These are phyloP conservation scores for Rotaria sp. DNA, from an alignment of 2,888 invertebrate genomes.

Conservation along the genomic window DNA sequence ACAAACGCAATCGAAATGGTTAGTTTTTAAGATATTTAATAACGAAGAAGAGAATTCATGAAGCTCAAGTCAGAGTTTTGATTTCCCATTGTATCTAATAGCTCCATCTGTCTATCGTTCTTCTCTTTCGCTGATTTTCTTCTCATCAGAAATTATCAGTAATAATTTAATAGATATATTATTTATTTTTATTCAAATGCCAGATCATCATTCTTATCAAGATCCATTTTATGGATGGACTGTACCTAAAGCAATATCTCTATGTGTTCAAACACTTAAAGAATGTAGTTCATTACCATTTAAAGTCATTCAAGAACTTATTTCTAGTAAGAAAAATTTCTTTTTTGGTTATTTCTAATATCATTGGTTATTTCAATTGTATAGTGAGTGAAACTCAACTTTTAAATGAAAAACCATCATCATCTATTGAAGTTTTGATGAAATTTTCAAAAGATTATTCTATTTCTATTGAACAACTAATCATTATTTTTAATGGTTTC, in stretches of 20 bases:
- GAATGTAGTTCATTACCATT: conserved; percentile 16
- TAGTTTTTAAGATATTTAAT: too few species aligned
- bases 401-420: background rate
- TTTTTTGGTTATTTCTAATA: too few species aligned
- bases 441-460: background rate
- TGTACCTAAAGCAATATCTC: background rate
- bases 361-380: too few species aligned
- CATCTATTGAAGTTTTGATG: background rate
- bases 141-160: too few species aligned
- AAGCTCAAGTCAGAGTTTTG: too few species aligned
- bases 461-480: conserved; percentile 43
- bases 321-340: background rate
- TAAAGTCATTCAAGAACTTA: background rate
- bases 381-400: conserved; percentile 15
- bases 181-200: background rate
- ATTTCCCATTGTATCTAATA: too few species aligned
- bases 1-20: too few species aligned
- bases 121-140: background rate
- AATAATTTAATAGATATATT: too few species aligned
- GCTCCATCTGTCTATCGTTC: background rate
- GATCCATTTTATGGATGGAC: conserved; percentile 27
- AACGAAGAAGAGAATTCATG: too few species aligned
- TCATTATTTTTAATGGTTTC: conserved; percentile 47
- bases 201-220: conserved; percentile 21
- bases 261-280: background rate